Conservation (phyloP, 2,888 invertebrate species). For the Caenorhabditis plicata region DNA sequence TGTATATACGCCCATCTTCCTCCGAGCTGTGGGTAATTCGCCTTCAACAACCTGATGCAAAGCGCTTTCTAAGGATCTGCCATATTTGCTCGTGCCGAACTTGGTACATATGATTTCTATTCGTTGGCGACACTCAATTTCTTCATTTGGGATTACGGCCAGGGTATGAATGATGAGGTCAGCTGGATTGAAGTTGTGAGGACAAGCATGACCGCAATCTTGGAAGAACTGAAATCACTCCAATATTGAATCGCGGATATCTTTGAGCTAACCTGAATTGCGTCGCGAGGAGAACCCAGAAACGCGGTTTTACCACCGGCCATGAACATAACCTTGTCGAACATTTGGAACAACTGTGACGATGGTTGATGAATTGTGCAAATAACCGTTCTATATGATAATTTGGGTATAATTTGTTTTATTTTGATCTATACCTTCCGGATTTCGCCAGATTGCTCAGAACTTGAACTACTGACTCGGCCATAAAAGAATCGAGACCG, state of each 20-base stretch:
- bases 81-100: slow-evolving; percentile 52
- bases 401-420: neutral
- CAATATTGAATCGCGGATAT: neutral
- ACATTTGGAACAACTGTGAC: slow-evolving; percentile 60
- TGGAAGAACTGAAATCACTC: slow-evolving; percentile 42
- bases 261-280: slow-evolving; percentile 31
- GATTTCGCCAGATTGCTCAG: slow-evolving; percentile 60
- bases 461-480: slow-evolving; percentile 80
- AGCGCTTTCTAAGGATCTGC: slow-evolving; percentile 24
- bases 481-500: slow-evolving; percentile 93
- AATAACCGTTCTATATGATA: slow-evolving; percentile 52
- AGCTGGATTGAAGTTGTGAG: slow-evolving; percentile 87
- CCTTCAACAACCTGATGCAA: slow-evolving; percentile 25
- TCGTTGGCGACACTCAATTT: slow-evolving; percentile 69
- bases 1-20: slow-evolving; percentile 21
- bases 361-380: slow-evolving; percentile 66
- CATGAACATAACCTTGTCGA: slow-evolving; percentile 72
- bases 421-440: slow-evolving; percentile 31
- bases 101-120: slow-evolving; percentile 63
- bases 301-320: slow-evolving; percentile 85
- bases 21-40: slow-evolving; percentile 32
- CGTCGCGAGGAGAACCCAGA: slow-evolving; percentile 73
- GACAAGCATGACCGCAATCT: slow-evolving; percentile 69
- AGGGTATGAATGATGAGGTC: slow-evolving; percentile 88
- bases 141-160: slow-evolving; percentile 82